Evolutionary conservation across 35 echinoderm and acorn worm genomes (phyloP).

Genomic region (Ophioderma brevispina): DNA sequence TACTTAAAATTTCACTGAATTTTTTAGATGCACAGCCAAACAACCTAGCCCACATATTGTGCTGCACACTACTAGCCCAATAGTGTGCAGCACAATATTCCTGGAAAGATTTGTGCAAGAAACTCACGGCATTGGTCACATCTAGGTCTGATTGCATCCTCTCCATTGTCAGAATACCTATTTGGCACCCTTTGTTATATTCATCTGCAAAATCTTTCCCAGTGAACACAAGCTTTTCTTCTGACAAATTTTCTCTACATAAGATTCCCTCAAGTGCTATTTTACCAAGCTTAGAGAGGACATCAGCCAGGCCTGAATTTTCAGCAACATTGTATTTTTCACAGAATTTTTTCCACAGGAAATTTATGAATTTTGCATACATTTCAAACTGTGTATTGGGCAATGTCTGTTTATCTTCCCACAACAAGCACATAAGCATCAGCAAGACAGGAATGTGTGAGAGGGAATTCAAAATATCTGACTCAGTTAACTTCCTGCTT

Average conservation of each 20-base stretch:
- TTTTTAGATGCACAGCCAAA: not conserved
- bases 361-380: not conserved
- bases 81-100: constrained; percentile 12
- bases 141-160: not conserved
- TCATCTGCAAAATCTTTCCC: not conserved
- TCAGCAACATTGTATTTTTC: not conserved
- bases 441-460: not conserved
- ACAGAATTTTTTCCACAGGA: not conserved
- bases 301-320: not conserved
- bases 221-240: constrained; percentile 22
- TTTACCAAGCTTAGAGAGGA: not conserved
- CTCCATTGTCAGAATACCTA: constrained; percentile 1
- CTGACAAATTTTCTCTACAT: not conserved
- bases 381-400: constrained; percentile 9
- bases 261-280: constrained; percentile 16
- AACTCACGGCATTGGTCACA: not conserved
- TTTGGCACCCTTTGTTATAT: not conserved
- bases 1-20: not conserved
- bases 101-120: constrained; percentile 22
- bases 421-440: constrained; percentile 12
- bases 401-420: not conserved
- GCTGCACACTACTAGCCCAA: constrained; percentile 22
- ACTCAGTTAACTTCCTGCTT: not conserved
- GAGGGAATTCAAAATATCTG: not conserved
- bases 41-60: constrained; percentile 15